phyloP scores from a whole-genome alignment of 2,797 vertebrate species.

The Pagetopsis macropterus region DNA sequence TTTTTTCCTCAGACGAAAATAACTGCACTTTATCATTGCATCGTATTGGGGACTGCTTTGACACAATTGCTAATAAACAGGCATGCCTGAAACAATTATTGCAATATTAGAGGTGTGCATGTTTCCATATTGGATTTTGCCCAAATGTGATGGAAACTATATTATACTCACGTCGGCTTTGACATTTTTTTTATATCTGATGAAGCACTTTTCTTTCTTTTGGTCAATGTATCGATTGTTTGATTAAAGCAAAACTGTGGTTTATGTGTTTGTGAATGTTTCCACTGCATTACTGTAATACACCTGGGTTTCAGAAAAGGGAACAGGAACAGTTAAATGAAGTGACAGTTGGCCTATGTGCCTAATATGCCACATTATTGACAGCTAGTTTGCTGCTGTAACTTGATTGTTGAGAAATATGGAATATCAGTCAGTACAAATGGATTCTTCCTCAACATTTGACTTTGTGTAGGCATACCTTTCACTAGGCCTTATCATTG shows the following conservation, averaged over 20 bases:
- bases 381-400: neutral
- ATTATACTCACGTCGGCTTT: neutral
- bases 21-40: neutral
- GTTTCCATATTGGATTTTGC: no score
- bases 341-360: neutral
- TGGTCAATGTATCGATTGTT: neutral
- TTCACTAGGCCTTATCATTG: neutral
- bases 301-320: conserved; percentile 31
- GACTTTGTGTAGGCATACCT: neutral
- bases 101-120: neutral
- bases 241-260: conserved; percentile 29
- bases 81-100: neutral
- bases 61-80: neutral
- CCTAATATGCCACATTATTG: neutral
- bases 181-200: neutral
- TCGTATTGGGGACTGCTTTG: no score
- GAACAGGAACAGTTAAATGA: conserved; percentile 23
- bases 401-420: neutral
- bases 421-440: neutral
- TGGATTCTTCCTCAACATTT: neutral
- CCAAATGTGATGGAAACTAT: neutral
- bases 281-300: neutral
- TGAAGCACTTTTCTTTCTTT: neutral
- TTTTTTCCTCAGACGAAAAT: neutral
- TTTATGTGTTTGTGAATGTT: conserved; percentile 6